Evolutionary conservation across 2,113 vertebrate species (phyloP).

Genomic region (Triplophysa siluroides): DNA sequence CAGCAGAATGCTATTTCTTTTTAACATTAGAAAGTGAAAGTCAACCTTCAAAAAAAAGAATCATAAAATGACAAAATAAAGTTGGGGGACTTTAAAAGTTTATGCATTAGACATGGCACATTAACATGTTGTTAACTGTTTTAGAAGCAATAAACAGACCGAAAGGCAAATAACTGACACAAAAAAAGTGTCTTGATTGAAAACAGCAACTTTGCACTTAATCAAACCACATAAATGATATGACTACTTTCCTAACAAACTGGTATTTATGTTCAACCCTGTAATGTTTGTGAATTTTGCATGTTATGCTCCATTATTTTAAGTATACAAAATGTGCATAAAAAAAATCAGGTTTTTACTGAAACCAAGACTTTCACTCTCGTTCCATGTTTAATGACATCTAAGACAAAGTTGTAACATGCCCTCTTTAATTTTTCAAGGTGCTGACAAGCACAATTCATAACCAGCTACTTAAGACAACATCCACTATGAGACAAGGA

Average conservation of each 20-base stretch:
- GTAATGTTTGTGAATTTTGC: neutral
- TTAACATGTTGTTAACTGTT: neutral
- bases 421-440: constrained; percentile 16
- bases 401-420: neutral
- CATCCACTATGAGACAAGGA: constrained; percentile 83
- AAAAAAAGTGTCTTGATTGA: neutral
- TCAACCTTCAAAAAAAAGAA: neutral
- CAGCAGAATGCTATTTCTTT: neutral
- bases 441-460: constrained; percentile 6
- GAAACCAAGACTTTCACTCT: constrained; percentile 35
- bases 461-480: neutral
- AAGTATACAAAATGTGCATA: constrained; percentile 45
- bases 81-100: neutral
- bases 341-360: neutral
- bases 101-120: neutral
- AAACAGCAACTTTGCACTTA: no score
- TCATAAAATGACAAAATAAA: neutral
- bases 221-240: no score
- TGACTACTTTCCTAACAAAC: neutral
- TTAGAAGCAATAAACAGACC: neutral
- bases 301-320: neutral
- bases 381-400: neutral
- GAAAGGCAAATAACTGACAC: neutral
- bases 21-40: neutral
- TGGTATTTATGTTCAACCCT: neutral